Percentiles rank a stretch among this genome's conserved stretches.
Evolutionary conservation across 2,797 vertebrate genomes (phyloP).

Genomic region (Diglossa cyanea): DNA sequence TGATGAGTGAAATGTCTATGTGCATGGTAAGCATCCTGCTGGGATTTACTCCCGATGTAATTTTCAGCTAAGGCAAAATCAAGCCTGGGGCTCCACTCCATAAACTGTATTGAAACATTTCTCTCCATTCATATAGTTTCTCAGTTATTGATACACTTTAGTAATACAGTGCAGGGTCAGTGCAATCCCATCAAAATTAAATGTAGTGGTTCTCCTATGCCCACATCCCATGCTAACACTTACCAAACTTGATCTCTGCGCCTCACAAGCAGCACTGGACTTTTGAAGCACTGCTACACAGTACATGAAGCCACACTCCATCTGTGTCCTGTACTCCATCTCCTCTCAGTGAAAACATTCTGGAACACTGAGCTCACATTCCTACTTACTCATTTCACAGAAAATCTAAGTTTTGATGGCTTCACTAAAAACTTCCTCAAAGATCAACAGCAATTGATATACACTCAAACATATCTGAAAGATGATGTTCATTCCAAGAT

Average conservation of each 20-base stretch:
- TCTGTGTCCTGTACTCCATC: fast-evolving
- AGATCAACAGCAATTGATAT: neutral
- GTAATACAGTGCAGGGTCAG: neutral
- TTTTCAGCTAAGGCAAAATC: neutral
- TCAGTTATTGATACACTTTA: neutral
- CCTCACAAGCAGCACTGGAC: neutral
- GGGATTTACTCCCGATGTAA: neutral
- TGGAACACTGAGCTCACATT: neutral
- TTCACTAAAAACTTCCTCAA: neutral
- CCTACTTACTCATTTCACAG: neutral
- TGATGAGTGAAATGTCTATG: neutral
- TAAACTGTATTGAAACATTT: neutral
- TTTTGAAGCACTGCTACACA: neutral
- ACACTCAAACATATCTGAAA: neutral
- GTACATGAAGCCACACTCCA: neutral
- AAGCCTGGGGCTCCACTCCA: neutral
- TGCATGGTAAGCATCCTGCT: neutral
- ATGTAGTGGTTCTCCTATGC: neutral
- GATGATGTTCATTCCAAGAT: neutral
- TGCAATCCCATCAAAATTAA: neutral
- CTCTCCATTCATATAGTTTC: neutral
- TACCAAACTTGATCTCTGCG: neutral
- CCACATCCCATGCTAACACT: neutral
- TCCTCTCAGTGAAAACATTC: neutral
- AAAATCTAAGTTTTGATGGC: neutral